phyloP scores from a whole-genome alignment of 2,797 vertebrate species.

The Numenius phaeopus region DNA sequence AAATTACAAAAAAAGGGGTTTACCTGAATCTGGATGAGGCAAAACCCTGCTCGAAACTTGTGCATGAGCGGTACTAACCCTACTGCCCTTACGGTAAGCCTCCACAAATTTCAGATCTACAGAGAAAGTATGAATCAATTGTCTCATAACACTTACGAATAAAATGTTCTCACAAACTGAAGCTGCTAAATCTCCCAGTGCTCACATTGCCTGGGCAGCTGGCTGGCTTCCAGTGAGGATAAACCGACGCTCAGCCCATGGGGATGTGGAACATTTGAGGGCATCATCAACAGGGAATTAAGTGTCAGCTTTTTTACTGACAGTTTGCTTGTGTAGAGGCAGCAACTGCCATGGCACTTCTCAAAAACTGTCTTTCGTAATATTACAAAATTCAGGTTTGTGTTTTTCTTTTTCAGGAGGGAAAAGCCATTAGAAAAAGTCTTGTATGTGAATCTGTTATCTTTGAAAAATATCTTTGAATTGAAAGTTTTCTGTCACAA shows the following conservation, averaged over 20 bases:
- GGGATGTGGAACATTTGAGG: background rate
- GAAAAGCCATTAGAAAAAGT: background rate
- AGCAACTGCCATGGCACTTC: background rate
- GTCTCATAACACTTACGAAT: background rate
- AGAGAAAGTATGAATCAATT: background rate
- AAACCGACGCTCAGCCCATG: background rate
- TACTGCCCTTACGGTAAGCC: background rate
- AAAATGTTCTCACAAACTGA: background rate
- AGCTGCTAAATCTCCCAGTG: background rate
- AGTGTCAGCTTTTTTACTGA: background rate
- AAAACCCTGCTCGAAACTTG: background rate
- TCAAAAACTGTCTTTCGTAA: background rate
- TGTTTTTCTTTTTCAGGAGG: background rate
- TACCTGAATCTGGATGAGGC: background rate
- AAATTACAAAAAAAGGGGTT: background rate
- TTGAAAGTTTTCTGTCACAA: background rate
- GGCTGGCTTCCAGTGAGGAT: background rate
- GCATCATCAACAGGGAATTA: background rate
- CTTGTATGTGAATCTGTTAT: background rate
- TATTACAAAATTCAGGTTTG: background rate
- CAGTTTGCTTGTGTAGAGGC: background rate
- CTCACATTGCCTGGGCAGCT: background rate
- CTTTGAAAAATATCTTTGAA: background rate
- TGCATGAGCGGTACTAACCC: background rate
- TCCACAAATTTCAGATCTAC: background rate